Evolutionary conservation across 2,113 vertebrate genomes (phyloP).

Genomic region (Accipiter virgatus): DNA sequence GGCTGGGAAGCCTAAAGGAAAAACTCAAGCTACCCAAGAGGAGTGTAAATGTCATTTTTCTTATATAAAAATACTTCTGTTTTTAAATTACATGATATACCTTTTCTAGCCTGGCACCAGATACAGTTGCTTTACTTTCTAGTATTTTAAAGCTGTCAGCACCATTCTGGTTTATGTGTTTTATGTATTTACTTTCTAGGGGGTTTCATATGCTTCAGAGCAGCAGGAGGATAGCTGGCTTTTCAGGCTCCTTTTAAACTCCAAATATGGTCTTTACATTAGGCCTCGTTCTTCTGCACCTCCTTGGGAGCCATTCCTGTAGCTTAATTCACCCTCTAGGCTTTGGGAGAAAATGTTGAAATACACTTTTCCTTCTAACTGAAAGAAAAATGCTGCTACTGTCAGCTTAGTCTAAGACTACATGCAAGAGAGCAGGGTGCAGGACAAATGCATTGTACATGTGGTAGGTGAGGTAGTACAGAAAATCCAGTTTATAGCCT

Average conservation of each 20-base stretch:
- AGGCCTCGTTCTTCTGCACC: not conserved
- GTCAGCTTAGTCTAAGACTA: not conserved
- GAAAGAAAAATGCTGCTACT: not conserved
- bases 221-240: slow-evolving; percentile 8
- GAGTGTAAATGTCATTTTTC: slow-evolving; percentile 30
- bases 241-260: slow-evolving; percentile 16
- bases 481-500: slow-evolving; percentile 32
- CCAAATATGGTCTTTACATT: slow-evolving; percentile 48
- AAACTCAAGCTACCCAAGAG: slow-evolving; percentile 22
- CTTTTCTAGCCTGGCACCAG: slow-evolving; percentile 14
- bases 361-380: not conserved
- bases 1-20: slow-evolving; percentile 31
- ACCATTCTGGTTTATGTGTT: slow-evolving; percentile 33
- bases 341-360: not conserved
- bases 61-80: slow-evolving; percentile 19
- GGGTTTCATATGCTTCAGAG: slow-evolving; percentile 7
- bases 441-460: not conserved
- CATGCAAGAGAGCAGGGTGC: not conserved
- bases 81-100: slow-evolving; percentile 23
- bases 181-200: slow-evolving; percentile 52
- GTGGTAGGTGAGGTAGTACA: slow-evolving; percentile 27
- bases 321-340: not conserved
- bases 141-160: slow-evolving; percentile 59
- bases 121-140: slow-evolving; percentile 9
- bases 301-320: not conserved